These are phyloP conservation scores for Phymatocera aterrima DNA, from an alignment of 2,888 invertebrate genomes.

Conservation along the genomic window DNA sequence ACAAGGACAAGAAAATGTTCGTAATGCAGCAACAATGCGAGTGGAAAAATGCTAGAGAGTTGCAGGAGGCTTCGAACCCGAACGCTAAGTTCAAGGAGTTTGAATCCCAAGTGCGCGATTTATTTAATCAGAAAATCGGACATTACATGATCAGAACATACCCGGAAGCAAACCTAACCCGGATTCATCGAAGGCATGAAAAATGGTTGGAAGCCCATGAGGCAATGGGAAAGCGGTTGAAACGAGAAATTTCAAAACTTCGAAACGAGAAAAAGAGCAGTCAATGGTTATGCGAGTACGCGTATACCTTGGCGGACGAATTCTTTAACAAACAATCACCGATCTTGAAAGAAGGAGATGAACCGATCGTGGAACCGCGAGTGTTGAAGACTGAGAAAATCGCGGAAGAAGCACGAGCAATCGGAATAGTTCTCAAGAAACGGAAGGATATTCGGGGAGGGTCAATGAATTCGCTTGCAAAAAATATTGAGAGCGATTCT, in stretches of 20 bases:
- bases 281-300: constrained; percentile 23
- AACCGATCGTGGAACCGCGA: not conserved
- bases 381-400: not conserved
- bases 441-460: not conserved
- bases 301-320: not conserved
- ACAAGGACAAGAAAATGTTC: not conserved
- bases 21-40: constrained; percentile 5
- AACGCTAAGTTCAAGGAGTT: not conserved
- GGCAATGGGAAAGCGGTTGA: not conserved
- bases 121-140: not conserved
- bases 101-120: not conserved
- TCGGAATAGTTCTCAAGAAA: not conserved
- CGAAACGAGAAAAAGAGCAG: not conserved
- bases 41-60: constrained; percentile 3
- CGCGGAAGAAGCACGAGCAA: not conserved
- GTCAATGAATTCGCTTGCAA: not conserved
- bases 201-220: no score
- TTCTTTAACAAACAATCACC: not conserved
- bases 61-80: not conserved
- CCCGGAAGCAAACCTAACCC: no score
- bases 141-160: no score
- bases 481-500: not conserved
- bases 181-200: no score
- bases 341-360: not conserved
- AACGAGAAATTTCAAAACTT: not conserved